Percentiles rank a stretch among this genome's conserved stretches.
Conservation (phyloP, 2,888 invertebrate genomes). For the Scaptomyza caliginosa region DNA sequence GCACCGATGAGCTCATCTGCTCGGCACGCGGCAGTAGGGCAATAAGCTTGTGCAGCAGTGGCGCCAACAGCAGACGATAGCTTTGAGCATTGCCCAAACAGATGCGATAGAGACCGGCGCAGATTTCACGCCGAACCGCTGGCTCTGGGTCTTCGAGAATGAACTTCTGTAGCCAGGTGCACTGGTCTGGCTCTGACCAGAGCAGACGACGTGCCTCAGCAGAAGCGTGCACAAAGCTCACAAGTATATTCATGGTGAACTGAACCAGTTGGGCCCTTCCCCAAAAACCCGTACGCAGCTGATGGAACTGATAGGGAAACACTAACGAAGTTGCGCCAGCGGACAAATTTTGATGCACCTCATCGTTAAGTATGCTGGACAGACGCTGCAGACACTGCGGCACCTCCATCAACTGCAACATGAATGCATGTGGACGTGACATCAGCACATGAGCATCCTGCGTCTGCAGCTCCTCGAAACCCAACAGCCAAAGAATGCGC, state of each 20-base stretch:
- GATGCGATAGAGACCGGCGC: slow-evolving; percentile 95
- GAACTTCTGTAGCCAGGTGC: slow-evolving; percentile 92
- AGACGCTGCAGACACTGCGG: slow-evolving; percentile 92
- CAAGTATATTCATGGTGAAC: slow-evolving; percentile 95
- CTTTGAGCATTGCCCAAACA: slow-evolving; percentile 88
- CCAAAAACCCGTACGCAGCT: slow-evolving; percentile 96
- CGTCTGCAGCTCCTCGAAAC: slow-evolving; percentile 86
- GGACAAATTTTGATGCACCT: slow-evolving; percentile 86
- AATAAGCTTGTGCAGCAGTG: slow-evolving; percentile 91
- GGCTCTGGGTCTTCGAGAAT: slow-evolving; percentile 97
- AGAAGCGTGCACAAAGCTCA: slow-evolving; percentile 96
- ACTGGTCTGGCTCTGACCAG: slow-evolving; percentile 90
- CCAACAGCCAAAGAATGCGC: slow-evolving; percentile 93
- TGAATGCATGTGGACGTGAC: slow-evolving; percentile 85
- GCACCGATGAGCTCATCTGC: slow-evolving; percentile 87
- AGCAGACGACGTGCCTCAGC: slow-evolving; percentile 90
- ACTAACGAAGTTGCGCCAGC: slow-evolving; percentile 59
- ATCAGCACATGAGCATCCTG: slow-evolving; percentile 87
- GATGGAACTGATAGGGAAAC: slow-evolving; percentile 85
- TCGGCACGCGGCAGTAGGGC: slow-evolving; percentile 93
- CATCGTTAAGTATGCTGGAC: slow-evolving; percentile 94
- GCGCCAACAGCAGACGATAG: slow-evolving; percentile 88
- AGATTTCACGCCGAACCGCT: slow-evolving; percentile 94
- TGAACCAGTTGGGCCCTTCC: slow-evolving; percentile 96
- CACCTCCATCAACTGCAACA: slow-evolving; percentile 93